Percentiles rank a stretch among this genome's conserved stretches.
These are phyloP conservation scores for Monoplex corrugatus DNA, from an alignment of 2,888 invertebrate genomes.

Conservation along the genomic window DNA sequence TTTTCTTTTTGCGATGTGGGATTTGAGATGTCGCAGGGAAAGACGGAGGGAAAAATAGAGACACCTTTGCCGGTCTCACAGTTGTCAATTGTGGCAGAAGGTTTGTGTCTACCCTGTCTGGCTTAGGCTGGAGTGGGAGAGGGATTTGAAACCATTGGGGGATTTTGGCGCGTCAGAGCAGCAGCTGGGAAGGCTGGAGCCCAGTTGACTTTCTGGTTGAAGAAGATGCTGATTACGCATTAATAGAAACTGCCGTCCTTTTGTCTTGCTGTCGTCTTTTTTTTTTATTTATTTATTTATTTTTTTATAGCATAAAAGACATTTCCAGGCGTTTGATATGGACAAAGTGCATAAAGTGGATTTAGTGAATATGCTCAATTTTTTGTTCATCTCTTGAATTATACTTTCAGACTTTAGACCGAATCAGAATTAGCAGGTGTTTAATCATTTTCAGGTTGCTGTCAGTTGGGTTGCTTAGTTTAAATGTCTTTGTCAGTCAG, in stretches of 20 bases:
- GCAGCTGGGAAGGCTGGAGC: neutral
- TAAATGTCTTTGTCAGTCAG: too few relatives aligned
- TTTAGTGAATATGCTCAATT: too few relatives aligned
- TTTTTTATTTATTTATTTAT: neutral
- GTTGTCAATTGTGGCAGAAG: neutral
- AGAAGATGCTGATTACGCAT: neutral
- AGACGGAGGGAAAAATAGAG: neutral
- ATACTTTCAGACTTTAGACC: too few relatives aligned
- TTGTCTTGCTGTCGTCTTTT: neutral
- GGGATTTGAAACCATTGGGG: slow-evolving; percentile 1
- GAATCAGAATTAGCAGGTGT: too few relatives aligned
- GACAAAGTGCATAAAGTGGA: too few relatives aligned
- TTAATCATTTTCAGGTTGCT: too few relatives aligned
- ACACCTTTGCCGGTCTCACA: neutral
- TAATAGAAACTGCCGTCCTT: neutral
- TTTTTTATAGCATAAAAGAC: neutral
- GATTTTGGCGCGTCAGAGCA: neutral
- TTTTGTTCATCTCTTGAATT: too few relatives aligned
- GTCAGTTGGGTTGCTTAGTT: too few relatives aligned
- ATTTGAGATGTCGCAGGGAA: neutral
- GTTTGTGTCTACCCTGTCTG: neutral
- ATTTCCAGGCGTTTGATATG: neutral
- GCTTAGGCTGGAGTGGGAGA: neutral
- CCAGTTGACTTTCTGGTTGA: slow-evolving; percentile 2
- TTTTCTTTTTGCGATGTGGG: too few relatives aligned